Base-by-base conservation (phyloP, 2,113 vertebrate species). In the Rostratula benghalensis region DNA sequence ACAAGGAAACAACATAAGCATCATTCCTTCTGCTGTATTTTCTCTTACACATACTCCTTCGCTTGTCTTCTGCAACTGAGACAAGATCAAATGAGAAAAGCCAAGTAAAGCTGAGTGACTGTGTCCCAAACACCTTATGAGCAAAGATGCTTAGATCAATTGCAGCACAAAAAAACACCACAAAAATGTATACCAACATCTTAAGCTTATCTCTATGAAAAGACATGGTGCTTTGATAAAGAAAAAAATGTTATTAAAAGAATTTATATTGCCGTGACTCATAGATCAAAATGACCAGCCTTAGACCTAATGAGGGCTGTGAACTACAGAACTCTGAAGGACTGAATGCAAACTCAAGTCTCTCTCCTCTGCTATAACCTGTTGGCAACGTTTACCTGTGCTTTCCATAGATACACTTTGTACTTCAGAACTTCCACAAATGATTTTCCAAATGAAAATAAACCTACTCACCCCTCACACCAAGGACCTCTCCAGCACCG, bases 401-500 rank as follows among this genome's bases (percentile, higher is more conserved):
- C 33, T 63, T 63, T 37, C 37, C 18, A 31, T 3, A 51, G 17
- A 33, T 9, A 57, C 2, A 2, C 20, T 80, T 30, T 35, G 30
- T 48, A 51, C 37, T 65, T 76, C n/a, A 41, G 33, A 91, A 74
- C 27, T 51, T 63, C 10, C n/a, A 57, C 7, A 79, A 90, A 67
- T 6, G 0, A 5, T 53, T 91, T 65, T 87, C 45, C 50, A 89
- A 65, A 79, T 9, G 7, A 83, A 82, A 75, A 31, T 13, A 18
- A 30, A 60, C 10, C 22, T 31, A 91, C 98, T 97, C 79, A 99
- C 99, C 98, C 98, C 67, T 98, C 98, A 89, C 96, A 97, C 99
- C 99, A 99, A 67, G 97, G 97, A 4, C 99, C 99, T 43, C 92
- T 98, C 99, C 99, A 99, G 93, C 98, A 98, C n/a, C 98, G 96